Evolutionary conservation across 2,888 invertebrate species (phyloP).

Genomic region (Euzophera pinguis): DNA sequence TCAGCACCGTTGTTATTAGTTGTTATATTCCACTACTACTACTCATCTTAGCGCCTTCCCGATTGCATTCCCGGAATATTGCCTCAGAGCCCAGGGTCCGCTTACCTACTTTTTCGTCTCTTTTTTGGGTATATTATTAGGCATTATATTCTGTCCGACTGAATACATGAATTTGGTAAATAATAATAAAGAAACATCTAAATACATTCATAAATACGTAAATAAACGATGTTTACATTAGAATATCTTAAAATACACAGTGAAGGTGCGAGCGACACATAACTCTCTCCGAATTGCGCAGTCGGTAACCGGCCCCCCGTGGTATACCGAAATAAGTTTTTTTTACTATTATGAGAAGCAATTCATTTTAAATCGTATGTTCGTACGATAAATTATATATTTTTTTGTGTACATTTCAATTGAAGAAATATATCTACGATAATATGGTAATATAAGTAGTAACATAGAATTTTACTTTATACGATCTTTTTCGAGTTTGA

Average conservation of each 20-base stretch:
- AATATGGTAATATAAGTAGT: no score
- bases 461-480: no score
- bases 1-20: no score
- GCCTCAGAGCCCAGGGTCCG: no score
- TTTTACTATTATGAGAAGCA: not conserved
- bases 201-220: not conserved
- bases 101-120: no score
- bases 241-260: not conserved
- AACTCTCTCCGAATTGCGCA: not conserved
- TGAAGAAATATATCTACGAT: not conserved
- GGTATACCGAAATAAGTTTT: not conserved
- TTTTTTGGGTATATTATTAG: no score
- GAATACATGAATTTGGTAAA: no score
- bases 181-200: not conserved
- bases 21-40: no score
- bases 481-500: no score
- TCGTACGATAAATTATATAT: not conserved
- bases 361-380: not conserved
- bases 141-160: no score
- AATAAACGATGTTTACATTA: slow-evolving; percentile 5
- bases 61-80: no score
- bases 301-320: slow-evolving; percentile 6
- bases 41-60: no score
- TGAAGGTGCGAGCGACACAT: not conserved
- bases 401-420: slow-evolving; percentile 1